Percentiles rank a stretch among this genome's conserved stretches.
phyloP scores from a whole-genome alignment of 2,113 vertebrate genomes.

The Oceanites oceanicus region DNA sequence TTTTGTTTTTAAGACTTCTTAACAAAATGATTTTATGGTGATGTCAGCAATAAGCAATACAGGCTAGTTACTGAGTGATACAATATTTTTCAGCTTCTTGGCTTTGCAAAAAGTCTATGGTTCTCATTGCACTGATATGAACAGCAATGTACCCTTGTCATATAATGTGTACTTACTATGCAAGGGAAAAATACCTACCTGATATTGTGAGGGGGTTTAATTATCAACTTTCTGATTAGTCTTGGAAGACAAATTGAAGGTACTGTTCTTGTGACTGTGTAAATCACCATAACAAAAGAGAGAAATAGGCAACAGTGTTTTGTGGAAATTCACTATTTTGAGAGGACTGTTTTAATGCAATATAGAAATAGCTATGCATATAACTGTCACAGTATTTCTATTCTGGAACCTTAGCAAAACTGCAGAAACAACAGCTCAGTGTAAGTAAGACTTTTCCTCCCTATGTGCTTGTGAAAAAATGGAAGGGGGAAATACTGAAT shows the following conservation, averaged over 20 bases:
- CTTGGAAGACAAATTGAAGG: background rate
- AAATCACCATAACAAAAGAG: background rate
- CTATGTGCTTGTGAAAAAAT: background rate
- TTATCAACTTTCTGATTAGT: background rate
- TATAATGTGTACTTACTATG: background rate
- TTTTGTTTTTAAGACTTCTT: background rate
- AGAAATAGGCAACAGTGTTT: background rate
- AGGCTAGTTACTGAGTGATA: background rate
- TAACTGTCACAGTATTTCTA: background rate
- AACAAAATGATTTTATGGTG: background rate
- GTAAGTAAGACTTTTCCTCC: background rate
- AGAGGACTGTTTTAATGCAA: background rate
- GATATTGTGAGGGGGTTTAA: too few relatives aligned
- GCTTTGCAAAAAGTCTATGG: background rate
- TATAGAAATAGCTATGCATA: background rate
- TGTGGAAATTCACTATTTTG: background rate
- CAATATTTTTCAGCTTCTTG: background rate
- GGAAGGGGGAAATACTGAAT: background rate
- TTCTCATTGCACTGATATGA: background rate
- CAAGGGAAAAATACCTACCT: background rate
- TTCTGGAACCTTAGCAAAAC: background rate
- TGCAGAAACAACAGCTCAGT: background rate
- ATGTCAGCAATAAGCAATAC: background rate
- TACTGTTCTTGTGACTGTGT: background rate
- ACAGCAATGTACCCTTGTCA: background rate